phyloP scores from a whole-genome alignment of 2,113 vertebrate genomes.

The Phasianus colchicus region DNA sequence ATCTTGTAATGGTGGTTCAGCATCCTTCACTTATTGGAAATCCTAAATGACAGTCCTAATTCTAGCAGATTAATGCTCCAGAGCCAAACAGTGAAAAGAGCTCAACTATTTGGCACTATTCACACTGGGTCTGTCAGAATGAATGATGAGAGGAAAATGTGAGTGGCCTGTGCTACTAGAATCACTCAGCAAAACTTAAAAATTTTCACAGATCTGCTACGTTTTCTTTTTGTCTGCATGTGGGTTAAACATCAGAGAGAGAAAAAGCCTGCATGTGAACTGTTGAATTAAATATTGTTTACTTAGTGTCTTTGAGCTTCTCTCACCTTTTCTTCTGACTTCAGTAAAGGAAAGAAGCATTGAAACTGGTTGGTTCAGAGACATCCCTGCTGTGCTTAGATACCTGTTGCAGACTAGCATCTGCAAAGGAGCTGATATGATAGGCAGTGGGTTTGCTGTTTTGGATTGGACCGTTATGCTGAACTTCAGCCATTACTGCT shows the following conservation, averaged over 20 bases:
- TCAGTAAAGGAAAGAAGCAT: background rate
- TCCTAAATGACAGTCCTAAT: constrained; percentile 6
- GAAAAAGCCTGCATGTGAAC: background rate
- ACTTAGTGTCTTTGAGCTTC: background rate
- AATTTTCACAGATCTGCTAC: background rate
- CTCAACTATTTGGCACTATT: constrained; percentile 9
- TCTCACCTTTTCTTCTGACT: background rate
- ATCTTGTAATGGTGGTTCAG: background rate
- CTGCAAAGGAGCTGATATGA: background rate
- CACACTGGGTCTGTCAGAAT: background rate
- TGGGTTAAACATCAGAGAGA: background rate
- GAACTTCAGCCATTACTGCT: no score
- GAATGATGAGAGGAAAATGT: background rate
- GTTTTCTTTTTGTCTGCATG: background rate
- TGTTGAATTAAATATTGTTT: background rate
- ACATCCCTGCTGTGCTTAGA: background rate
- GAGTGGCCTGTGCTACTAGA: background rate
- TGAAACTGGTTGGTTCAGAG: background rate
- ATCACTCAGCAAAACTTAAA: background rate
- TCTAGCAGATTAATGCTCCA: background rate
- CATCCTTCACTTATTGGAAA: background rate
- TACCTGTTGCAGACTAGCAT: background rate
- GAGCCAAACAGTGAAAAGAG: constrained; percentile 3
- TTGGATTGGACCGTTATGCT: no score
- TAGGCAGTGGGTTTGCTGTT: background rate